Conservation (phyloP, 2,888 invertebrate genomes). For the Drosophila mimetica region DNA sequence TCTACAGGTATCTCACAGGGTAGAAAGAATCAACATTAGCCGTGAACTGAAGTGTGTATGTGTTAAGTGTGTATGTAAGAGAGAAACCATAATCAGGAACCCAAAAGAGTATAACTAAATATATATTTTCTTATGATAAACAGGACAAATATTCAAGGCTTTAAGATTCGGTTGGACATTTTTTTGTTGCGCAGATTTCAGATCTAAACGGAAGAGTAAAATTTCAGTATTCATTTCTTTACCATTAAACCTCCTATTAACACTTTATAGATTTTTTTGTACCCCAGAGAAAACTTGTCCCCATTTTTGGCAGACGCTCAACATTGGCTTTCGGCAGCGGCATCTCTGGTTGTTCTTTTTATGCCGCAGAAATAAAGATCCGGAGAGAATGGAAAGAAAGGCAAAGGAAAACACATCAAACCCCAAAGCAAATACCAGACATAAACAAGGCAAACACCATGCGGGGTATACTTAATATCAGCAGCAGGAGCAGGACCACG, state of each 20-base stretch:
- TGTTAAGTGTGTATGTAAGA: no score
- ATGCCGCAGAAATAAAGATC: slow-evolving; percentile 17
- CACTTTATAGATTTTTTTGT: slow-evolving; percentile 15
- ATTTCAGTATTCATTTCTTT: neutral
- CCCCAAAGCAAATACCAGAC: slow-evolving; percentile 42
- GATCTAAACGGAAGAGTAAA: neutral
- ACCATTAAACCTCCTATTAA: slow-evolving; percentile 6
- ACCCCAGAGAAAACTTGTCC: slow-evolving; percentile 15
- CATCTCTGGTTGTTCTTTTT: slow-evolving; percentile 22
- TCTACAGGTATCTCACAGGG: slow-evolving; percentile 99
- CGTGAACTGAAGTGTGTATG: slow-evolving; percentile 11
- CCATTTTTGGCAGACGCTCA: slow-evolving; percentile 32
- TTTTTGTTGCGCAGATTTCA: neutral
- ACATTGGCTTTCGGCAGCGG: slow-evolving; percentile 31
- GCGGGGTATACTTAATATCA: slow-evolving; percentile 79
- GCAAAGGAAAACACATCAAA: slow-evolving; percentile 31
- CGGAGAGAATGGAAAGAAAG: neutral
- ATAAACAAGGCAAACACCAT: slow-evolving; percentile 51
- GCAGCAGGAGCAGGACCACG: slow-evolving; percentile 40
- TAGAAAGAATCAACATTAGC: slow-evolving; percentile 83
- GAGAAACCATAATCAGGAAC: no score
- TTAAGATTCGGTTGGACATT: neutral
- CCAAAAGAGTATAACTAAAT: no score
- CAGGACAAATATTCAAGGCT: no score
- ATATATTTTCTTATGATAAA: no score